Evolutionary conservation across 2,113 vertebrate genomes (phyloP).

Genomic region (Euleptes europaea): DNA sequence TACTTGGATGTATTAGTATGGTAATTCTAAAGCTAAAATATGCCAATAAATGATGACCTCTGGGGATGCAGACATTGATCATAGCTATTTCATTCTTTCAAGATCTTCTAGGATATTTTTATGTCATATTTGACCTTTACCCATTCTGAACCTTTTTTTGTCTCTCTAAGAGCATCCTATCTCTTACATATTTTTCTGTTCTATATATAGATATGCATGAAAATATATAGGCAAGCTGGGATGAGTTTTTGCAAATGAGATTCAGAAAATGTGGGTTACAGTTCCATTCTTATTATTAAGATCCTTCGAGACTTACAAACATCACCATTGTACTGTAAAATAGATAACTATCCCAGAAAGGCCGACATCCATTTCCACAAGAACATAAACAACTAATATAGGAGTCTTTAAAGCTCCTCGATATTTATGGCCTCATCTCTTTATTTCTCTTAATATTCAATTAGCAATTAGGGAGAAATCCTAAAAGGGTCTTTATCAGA

Average conservation of each 20-base stretch:
- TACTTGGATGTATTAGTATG: background rate
- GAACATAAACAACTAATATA: background rate
- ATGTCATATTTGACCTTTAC: too few relatives aligned
- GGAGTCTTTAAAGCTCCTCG: background rate
- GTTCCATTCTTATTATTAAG: too few relatives aligned
- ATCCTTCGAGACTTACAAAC: too few relatives aligned
- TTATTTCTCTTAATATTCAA: background rate
- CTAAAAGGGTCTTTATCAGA: background rate
- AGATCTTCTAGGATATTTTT: too few relatives aligned
- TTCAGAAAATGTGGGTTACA: too few relatives aligned
- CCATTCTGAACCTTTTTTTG: too few relatives aligned
- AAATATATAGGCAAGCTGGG: background rate
- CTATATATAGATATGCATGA: background rate
- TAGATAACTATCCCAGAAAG: background rate
- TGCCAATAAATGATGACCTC: too few relatives aligned
- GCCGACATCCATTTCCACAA: background rate
- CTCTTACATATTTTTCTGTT: background rate
- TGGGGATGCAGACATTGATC: too few relatives aligned
- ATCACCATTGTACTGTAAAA: background rate
- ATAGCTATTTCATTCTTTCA: too few relatives aligned
- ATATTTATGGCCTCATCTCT: background rate
- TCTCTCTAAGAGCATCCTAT: too few relatives aligned
- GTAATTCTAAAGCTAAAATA: background rate
- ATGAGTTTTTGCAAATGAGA: background rate
- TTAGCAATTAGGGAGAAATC: background rate